These are phyloP conservation scores for Drosophila pseudotakahashii DNA, from an alignment of 2,888 invertebrate genomes.

Conservation along the genomic window DNA sequence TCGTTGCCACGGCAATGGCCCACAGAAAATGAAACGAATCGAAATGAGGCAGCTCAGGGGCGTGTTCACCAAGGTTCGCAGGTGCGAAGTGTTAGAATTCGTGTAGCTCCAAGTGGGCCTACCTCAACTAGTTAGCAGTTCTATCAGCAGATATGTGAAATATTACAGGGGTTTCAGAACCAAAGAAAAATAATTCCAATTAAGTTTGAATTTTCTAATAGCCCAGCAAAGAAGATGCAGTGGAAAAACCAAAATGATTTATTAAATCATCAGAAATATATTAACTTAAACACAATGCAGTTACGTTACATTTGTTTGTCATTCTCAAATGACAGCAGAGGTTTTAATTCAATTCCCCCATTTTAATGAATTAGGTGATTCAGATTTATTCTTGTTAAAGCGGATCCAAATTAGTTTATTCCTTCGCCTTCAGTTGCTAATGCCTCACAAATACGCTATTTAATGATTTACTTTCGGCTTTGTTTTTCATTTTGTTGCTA, in stretches of 20 bases:
- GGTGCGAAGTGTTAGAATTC: constrained; percentile 72
- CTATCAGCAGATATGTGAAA: constrained; percentile 3
- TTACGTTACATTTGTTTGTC: too few relatives aligned
- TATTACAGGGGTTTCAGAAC: neutral
- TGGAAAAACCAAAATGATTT: neutral
- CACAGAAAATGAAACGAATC: constrained; percentile 52
- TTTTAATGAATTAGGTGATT: constrained; percentile 18
- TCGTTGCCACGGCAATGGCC: constrained; percentile 76
- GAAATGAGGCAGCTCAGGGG: constrained; percentile 61
- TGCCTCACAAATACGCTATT: constrained; percentile 53
- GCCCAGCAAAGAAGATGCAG: neutral
- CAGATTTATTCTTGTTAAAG: constrained; percentile 3
- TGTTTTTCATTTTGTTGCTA: constrained; percentile 54
- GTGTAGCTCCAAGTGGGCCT: constrained; percentile 46
- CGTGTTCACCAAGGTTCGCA: constrained; percentile 61
- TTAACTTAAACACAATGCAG: too few relatives aligned
- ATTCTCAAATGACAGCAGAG: constrained; percentile 4
- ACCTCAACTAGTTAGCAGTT: constrained; percentile 36
- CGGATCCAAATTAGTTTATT: constrained; percentile 14
- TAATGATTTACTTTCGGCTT: constrained; percentile 50
- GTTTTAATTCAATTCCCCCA: constrained; percentile 8
- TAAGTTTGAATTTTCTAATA: neutral
- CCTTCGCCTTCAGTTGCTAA: constrained; percentile 28
- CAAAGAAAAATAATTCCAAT: neutral
- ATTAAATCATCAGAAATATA: constrained; percentile 10